A percentile compares a stretch with the other conserved stretches of the same genome.
Evolutionary conservation across 2,888 invertebrate species (phyloP).

Genomic region (Pseudococcus jackbeardsleyi): DNA sequence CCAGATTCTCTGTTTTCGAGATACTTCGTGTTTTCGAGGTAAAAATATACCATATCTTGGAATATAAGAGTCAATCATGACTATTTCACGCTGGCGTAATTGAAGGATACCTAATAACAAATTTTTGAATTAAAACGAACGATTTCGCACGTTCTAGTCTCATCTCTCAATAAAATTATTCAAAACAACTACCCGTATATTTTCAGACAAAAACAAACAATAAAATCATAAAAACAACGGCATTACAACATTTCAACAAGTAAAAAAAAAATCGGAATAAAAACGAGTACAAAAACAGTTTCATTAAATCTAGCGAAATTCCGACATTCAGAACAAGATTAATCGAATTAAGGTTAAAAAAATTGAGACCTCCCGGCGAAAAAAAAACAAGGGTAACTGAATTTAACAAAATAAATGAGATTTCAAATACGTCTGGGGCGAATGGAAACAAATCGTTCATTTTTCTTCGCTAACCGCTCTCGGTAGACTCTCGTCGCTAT

Average conservation of each 20-base stretch:
- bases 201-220: neutral
- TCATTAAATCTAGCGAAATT: neutral
- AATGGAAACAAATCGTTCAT: neutral
- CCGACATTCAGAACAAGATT: neutral
- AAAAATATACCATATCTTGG: too few relatives aligned
- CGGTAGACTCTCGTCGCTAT: neutral
- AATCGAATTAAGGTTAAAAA: neutral
- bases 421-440: neutral
- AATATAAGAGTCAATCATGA: too few relatives aligned
- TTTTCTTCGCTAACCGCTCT: constrained; percentile 14
- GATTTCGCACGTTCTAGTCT: neutral
- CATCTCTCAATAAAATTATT: neutral
- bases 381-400: constrained; percentile 13
- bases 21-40: too few relatives aligned
- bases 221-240: constrained; percentile 4
- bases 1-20: too few relatives aligned
- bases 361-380: neutral
- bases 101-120: too few relatives aligned
- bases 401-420: neutral
- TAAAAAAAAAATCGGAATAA: constrained; percentile 9
- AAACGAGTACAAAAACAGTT: neutral
- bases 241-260: neutral
- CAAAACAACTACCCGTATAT: neutral
- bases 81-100: too few relatives aligned
- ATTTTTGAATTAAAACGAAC: too few relatives aligned